Base-by-base conservation (phyloP, 2,113 vertebrate species). In the Tetrao urogallus region DNA sequence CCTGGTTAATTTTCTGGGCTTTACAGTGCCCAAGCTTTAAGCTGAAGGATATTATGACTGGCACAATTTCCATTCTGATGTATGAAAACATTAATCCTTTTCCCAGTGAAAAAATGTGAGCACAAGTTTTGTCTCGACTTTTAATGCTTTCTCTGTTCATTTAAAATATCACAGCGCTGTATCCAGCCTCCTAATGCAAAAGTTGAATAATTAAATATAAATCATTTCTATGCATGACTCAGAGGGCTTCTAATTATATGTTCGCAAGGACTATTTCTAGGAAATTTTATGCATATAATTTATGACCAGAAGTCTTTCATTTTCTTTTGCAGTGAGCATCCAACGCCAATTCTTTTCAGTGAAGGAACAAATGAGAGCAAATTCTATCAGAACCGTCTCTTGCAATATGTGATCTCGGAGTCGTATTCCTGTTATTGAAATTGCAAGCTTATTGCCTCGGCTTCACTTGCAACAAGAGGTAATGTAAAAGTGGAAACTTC, bases 391-490 rank as follows among this genome's bases (percentile, higher is more conserved):
- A 17, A 0, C 60, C 8, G 1, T 8, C 30, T 38, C 34, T 19
- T 6, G 4, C 21, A 10, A 0, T n/a, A 11, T 5, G 4, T 6
- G 24, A 36, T 32, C 40, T 48, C 22, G 20, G 38, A 42, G 69
- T 2, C 11, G 2, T 10, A 27, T 8, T 54, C 60, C 50, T 52
- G 28, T 1, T 22, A 45, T 8, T 56, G 71, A 50, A 6, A 7
- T 2, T 17, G 8, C 43, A 52, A 52, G 13, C 1, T 25, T 13
- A 19, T 19, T 22, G 6, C 28, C 12, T 13, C 1, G 1, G 10
- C 14, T 74, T 30, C n/a, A 10, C n/a, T 21, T 7, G 7, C 28
- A 54, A 45, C 19, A 18, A 28, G 5, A 2, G 27, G 30, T 9
- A 32, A 36, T 6, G 10, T 20, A 24, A 36, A 61, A 63, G 30